Conservation (phyloP, 2,797 vertebrate genomes). For the Rhincodon typus region DNA sequence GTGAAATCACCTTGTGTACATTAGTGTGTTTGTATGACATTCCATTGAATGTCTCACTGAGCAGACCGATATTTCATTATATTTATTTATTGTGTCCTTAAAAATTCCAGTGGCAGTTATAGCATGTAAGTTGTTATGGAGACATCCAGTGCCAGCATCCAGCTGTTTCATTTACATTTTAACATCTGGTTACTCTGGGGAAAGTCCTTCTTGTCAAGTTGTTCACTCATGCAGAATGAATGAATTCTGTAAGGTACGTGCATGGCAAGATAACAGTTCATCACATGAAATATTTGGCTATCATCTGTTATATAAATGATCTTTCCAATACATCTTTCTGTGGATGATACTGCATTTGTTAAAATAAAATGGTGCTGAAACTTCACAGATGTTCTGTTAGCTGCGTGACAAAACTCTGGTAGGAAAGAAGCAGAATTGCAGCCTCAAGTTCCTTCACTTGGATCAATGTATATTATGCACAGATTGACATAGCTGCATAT, state of each 20-base stretch:
- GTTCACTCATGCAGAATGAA: constrained; percentile 1
- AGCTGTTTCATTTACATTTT: constrained; percentile 24
- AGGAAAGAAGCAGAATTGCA: neutral
- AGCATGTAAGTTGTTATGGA: neutral
- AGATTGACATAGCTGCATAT: neutral
- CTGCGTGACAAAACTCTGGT: neutral
- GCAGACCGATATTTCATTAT: neutral
- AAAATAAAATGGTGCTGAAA: neutral
- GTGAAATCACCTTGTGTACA: neutral
- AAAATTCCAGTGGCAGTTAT: neutral
- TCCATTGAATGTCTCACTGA: neutral
- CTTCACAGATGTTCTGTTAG: neutral
- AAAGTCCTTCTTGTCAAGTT: neutral
- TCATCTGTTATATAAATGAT: constrained; percentile 12
- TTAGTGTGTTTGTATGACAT: neutral
- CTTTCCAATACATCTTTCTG: neutral
- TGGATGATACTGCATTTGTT: neutral
- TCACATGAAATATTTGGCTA: neutral
- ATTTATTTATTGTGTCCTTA: neutral
- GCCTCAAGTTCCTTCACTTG: neutral
- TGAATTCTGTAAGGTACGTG: neutral
- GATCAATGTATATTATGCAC: too few relatives aligned
- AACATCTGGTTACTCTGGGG: constrained; percentile 11
- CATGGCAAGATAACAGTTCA: neutral
- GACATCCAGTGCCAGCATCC: neutral